phyloP scores from a whole-genome alignment of 2,797 vertebrate genomes.

The Parauchenoglanis punctatus region DNA sequence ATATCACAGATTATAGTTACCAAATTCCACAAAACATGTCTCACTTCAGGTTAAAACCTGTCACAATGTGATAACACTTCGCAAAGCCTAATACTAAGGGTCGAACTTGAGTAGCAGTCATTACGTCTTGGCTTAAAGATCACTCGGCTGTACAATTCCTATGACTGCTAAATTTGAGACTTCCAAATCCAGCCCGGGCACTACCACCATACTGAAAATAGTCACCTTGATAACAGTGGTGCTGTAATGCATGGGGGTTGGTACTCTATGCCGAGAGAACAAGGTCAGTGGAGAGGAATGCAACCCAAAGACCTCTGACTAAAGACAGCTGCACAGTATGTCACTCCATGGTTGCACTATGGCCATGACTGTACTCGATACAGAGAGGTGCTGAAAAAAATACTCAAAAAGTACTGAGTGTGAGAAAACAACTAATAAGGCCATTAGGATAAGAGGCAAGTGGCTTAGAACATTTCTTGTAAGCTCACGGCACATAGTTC shows the following conservation, averaged over 20 bases:
- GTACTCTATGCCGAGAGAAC: constrained; percentile 54
- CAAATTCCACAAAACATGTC: constrained; percentile 14
- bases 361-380: not conserved
- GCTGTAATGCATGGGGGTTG: constrained; percentile 42
- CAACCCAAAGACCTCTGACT: constrained; percentile 66
- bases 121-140: not conserved
- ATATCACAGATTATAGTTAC: constrained; percentile 27
- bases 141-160: not conserved
- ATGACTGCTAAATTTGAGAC: not conserved
- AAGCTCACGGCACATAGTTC: not conserved
- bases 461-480: not conserved
- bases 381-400: not conserved
- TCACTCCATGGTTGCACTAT: not conserved
- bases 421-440: not conserved
- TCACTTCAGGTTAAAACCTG: not conserved
- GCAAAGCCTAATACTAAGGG: not conserved
- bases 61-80: not conserved
- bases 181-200: constrained; percentile 35
- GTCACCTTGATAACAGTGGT: constrained; percentile 58
- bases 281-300: constrained; percentile 71
- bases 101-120: not conserved
- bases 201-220: constrained; percentile 59
- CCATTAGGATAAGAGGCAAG: not conserved
- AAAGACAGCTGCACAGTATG: constrained; percentile 45
- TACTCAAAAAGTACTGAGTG: not conserved